These are phyloP conservation scores for Dromas ardeola DNA, from an alignment of 2,113 vertebrate genomes.

Conservation along the genomic window DNA sequence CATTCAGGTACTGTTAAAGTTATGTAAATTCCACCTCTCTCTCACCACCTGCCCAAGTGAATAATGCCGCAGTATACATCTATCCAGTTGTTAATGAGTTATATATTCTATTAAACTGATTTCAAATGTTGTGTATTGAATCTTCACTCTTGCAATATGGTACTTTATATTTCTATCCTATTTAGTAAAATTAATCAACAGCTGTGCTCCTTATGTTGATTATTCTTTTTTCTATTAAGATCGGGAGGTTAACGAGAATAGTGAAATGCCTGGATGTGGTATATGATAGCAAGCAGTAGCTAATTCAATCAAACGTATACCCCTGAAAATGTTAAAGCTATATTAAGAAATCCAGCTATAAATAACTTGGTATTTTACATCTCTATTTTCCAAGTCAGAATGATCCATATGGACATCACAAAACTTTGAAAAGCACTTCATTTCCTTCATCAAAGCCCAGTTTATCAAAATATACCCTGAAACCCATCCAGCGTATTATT, in stretches of 20 bases:
- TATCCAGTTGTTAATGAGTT: conserved; percentile 51
- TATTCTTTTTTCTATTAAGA: conserved; percentile 37
- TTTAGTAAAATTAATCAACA: conserved; percentile 75
- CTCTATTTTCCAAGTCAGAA: neutral
- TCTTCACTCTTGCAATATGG: conserved; percentile 53
- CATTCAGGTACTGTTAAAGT: conserved; percentile 46
- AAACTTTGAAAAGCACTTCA: neutral
- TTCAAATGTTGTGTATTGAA: conserved; percentile 49
- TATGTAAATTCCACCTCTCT: conserved; percentile 26
- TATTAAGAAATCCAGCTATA: conserved; percentile 50
- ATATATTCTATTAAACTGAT: conserved; percentile 50
- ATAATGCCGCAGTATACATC: neutral
- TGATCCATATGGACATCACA: conserved; percentile 28
- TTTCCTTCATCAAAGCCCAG: neutral
- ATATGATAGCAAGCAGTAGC: neutral
- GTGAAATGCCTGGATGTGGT: conserved; percentile 15
- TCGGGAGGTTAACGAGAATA: conserved; percentile 66
- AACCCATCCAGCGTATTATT: neutral
- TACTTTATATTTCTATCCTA: conserved; percentile 56
- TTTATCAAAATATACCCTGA: neutral
- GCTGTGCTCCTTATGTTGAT: conserved; percentile 61
- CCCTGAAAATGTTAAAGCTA: conserved; percentile 40
- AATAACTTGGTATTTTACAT: conserved; percentile 44
- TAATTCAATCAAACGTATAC: conserved; percentile 40
- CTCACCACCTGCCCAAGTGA: conserved; percentile 21